These are phyloP conservation scores for Phaonia tiefii DNA, from an alignment of 2,888 invertebrate genomes.

Conservation along the genomic window DNA sequence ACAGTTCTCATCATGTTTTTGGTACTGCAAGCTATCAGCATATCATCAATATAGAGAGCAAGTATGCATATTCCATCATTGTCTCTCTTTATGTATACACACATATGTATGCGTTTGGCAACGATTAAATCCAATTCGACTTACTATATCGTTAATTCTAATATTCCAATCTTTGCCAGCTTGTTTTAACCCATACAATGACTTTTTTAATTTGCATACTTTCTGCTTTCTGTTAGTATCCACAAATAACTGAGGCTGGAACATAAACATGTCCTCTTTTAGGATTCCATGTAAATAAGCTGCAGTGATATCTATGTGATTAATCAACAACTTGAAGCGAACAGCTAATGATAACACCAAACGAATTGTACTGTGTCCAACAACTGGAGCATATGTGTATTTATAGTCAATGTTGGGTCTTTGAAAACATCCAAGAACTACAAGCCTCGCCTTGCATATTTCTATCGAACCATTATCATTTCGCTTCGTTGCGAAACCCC, in stretches of 20 bases:
- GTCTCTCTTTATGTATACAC: slow-evolving; percentile 44
- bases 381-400: slow-evolving; percentile 8
- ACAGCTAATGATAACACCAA: slow-evolving; percentile 1
- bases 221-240: slow-evolving; percentile 25
- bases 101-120: slow-evolving; percentile 53
- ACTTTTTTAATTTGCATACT: slow-evolving; percentile 44
- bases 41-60: slow-evolving; percentile 49
- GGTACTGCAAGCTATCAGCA: slow-evolving; percentile 38
- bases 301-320: slow-evolving; percentile 40
- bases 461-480: neutral
- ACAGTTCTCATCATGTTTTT: slow-evolving; percentile 18
- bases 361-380: slow-evolving; percentile 4
- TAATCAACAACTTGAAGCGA: neutral
- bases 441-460: neutral
- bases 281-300: slow-evolving; percentile 63
- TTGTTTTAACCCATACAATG: slow-evolving; percentile 49
- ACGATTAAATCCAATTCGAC: slow-evolving; percentile 30
- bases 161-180: slow-evolving; percentile 45
- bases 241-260: slow-evolving; percentile 58
- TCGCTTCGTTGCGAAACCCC: neutral
- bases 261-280: slow-evolving; percentile 61
- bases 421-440: neutral
- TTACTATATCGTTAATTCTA: slow-evolving; percentile 43
- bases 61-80: slow-evolving; percentile 28
- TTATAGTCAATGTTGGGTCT: neutral